Evolutionary conservation across 2,797 vertebrate species (phyloP).

Genomic region (Diceros bicornis): DNA sequence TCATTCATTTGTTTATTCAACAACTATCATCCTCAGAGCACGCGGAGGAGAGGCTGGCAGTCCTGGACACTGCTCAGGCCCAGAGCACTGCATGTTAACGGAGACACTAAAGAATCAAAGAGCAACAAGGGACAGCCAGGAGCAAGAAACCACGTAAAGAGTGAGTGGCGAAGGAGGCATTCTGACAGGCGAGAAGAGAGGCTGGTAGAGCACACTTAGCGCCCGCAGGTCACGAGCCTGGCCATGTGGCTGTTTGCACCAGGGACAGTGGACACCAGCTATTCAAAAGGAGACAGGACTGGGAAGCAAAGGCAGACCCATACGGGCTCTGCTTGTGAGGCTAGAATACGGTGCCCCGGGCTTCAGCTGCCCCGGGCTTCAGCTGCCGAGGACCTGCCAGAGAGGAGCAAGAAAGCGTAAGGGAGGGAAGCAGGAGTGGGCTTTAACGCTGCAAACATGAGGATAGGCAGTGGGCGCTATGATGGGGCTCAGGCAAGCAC

Average conservation of each 20-base stretch:
- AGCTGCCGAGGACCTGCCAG: not conserved
- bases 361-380: not conserved
- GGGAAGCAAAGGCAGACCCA: slow-evolving; percentile 22
- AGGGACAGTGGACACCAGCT: not conserved
- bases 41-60: not conserved
- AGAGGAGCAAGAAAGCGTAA: not conserved
- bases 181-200: not conserved
- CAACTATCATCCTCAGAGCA: not conserved
- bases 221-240: not conserved
- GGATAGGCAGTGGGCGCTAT: not conserved
- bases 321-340: not conserved
- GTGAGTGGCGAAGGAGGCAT: not conserved
- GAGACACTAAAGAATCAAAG: not conserved
- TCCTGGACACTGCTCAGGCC: not conserved
- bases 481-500: not conserved
- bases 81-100: not conserved
- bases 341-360: not conserved
- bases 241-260: not conserved
- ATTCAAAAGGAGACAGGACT: not conserved
- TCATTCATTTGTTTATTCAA: not conserved
- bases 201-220: not conserved
- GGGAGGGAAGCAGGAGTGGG: not conserved
- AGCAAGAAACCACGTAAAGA: not conserved
- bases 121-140: not conserved
- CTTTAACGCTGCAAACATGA: not conserved